Evolutionary conservation across 1,140 invertebrate species (phyloP).

Genomic region (Nasonia giraulti): DNA sequence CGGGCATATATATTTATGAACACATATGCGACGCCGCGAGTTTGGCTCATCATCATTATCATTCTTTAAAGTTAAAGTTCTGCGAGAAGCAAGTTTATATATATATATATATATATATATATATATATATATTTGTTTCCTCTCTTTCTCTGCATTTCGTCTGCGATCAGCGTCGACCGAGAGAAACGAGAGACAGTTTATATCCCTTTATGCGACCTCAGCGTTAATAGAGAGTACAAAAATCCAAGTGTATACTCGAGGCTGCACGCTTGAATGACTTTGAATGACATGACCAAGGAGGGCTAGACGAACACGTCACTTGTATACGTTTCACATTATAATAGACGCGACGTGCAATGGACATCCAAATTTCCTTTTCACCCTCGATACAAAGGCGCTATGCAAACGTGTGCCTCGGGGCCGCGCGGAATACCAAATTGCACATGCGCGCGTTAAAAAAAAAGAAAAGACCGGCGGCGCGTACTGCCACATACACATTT

Average conservation of each 20-base stretch:
- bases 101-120: constrained; percentile 10
- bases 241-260: neutral
- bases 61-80: constrained; percentile 24
- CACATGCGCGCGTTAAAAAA: constrained; percentile 20
- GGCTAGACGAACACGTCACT: neutral
- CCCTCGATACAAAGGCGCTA: neutral
- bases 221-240: constrained; percentile 20
- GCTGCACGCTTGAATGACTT: neutral
- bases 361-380: neutral
- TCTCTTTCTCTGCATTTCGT: neutral
- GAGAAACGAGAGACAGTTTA: constrained; percentile 6
- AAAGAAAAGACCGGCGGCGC: neutral
- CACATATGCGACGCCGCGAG: constrained; percentile 7
- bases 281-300: neutral
- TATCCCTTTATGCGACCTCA: constrained; percentile 21
- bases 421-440: constrained; percentile 17
- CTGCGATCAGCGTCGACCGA: neutral
- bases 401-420: neutral
- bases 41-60: constrained; percentile 18
- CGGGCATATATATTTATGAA: constrained; percentile 24
- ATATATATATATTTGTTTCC: neutral
- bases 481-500: neutral
- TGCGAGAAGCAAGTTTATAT: constrained; percentile 40
- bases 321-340: neutral
- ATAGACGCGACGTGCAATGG: neutral